These are phyloP conservation scores for Pteronotus mesoamericanus DNA, from an alignment of 2,797 vertebrate genomes.

Conservation along the genomic window DNA sequence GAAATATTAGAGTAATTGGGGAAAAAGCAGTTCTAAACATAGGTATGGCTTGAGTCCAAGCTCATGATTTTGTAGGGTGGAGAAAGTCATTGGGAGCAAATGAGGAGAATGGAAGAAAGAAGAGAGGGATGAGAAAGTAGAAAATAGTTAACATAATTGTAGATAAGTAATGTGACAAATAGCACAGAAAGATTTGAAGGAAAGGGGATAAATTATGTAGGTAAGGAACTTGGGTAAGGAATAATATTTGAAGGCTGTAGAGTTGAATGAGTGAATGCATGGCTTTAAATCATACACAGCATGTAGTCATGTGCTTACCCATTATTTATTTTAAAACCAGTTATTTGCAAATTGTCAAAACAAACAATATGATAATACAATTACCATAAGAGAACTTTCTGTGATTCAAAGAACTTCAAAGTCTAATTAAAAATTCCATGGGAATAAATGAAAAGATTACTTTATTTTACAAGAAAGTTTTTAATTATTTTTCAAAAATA, in stretches of 20 bases:
- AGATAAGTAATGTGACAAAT: neutral
- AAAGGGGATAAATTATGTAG: neutral
- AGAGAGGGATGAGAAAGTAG: neutral
- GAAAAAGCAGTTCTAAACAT: neutral
- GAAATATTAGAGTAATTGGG: neutral
- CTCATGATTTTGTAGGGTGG: neutral
- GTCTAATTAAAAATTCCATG: conserved; percentile 12
- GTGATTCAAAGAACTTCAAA: conserved; percentile 5
- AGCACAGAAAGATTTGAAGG: neutral
- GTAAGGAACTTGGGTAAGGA: neutral
- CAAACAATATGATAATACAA: neutral
- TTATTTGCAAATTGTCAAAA: conserved; percentile 35
- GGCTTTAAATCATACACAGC: neutral
- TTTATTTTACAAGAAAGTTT: neutral
- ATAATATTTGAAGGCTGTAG: neutral
- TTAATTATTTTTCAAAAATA: conserved; percentile 18
- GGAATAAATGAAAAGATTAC: conserved; percentile 23
- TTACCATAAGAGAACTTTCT: neutral
- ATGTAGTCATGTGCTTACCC: neutral
- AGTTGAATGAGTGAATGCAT: neutral
- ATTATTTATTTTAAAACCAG: conserved; percentile 22
- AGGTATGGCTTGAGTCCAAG: neutral
- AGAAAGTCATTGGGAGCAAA: neutral
- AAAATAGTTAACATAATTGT: neutral
- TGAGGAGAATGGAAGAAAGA: neutral